Evolutionary conservation across 2,797 vertebrate genomes (phyloP), one percentile per base, ranked within the genome.

Genomic region (Eidolon dupreanum): DNA sequence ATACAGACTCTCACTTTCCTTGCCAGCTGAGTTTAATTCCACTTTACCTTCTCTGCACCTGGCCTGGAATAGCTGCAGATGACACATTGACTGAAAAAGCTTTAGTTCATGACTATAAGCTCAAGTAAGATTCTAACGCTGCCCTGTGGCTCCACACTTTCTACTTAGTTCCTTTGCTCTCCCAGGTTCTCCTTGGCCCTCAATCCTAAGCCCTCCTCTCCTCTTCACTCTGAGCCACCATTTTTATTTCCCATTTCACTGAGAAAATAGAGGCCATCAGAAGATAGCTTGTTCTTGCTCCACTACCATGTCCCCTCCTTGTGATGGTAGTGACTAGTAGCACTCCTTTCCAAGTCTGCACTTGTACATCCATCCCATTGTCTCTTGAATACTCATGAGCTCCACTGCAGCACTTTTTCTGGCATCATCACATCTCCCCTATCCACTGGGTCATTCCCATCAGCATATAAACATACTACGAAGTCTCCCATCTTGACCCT

Each of bases 291-390:
- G 28, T 28, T 43, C 1, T 6, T 22, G 11, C 78, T n/a, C 31
- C 19, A 0, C 46, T 41, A 20, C 46, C 2, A 0, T 20, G 36
- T 31, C 16, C 17, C 28, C n/a, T 1, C 17, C 46, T 51, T 26
- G 28, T 28, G 57, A 24, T 1, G 16, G 55, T 20, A 55, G 26
- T 24, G 31, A 41, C 17, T 0, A 17, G n/a, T 5, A 24, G 38
- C 16, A 11, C 73, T 3, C 15, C 7, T 73, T 78, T 22, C 33
- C 33, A 13, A 36, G 33, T 74, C 66, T 79, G 26, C 1, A 0
- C 17, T 15, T 9, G 13, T 13, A 17, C 28, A 6, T 3, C 0
- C 3, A 6, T 1, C 0, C 59, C 13, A 24, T 28, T 20, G 6
- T 28, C 66, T 68, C 26, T 24, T 2, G 46, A 75, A 12, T 36